Evolutionary conservation across 2,888 invertebrate species (phyloP).

Genomic region (Steromphala cineraria): DNA sequence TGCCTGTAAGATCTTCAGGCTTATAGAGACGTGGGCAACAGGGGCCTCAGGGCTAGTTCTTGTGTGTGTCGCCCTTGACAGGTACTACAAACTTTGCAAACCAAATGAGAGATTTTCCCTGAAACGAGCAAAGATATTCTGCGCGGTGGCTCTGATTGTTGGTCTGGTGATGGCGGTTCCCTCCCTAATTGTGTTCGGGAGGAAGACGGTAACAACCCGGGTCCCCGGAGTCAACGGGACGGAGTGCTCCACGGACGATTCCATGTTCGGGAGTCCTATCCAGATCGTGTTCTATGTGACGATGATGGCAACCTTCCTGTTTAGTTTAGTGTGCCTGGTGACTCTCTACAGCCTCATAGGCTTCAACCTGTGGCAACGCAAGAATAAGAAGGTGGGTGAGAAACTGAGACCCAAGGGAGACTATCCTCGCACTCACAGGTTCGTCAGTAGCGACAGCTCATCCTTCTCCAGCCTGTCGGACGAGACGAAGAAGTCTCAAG

Average conservation of each 20-base stretch:
- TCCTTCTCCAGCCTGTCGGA: constrained; percentile 30
- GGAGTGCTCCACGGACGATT: constrained; percentile 56
- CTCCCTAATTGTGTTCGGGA: constrained; percentile 53
- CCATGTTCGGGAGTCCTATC: constrained; percentile 33
- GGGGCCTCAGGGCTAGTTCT: constrained; percentile 57
- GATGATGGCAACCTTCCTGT: constrained; percentile 48
- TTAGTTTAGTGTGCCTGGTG: constrained; percentile 46
- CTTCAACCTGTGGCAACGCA: constrained; percentile 48
- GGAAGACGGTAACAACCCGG: constrained; percentile 44
- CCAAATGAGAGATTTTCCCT: constrained; percentile 56
- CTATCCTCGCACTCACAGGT: constrained; percentile 40
- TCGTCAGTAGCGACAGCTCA: constrained; percentile 37
- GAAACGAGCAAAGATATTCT: constrained; percentile 51
- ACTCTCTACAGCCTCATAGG: constrained; percentile 57
- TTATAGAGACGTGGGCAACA: constrained; percentile 53
- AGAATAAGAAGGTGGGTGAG: constrained; percentile 53
- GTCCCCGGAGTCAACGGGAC: constrained; percentile 41
- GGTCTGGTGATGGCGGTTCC: constrained; percentile 55
- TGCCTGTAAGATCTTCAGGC: constrained; percentile 60
- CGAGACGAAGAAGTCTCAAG: constrained; percentile 27
- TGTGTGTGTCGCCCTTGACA: constrained; percentile 60
- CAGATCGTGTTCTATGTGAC: constrained; percentile 54
- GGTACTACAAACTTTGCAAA: constrained; percentile 61
- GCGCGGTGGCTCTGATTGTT: constrained; percentile 42
- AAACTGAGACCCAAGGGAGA: constrained; percentile 35